Evolutionary conservation across 2,797 vertebrate species (phyloP), one percentile per base, ranked within the genome.

Genomic region (Rhinogobio ventralis): DNA sequence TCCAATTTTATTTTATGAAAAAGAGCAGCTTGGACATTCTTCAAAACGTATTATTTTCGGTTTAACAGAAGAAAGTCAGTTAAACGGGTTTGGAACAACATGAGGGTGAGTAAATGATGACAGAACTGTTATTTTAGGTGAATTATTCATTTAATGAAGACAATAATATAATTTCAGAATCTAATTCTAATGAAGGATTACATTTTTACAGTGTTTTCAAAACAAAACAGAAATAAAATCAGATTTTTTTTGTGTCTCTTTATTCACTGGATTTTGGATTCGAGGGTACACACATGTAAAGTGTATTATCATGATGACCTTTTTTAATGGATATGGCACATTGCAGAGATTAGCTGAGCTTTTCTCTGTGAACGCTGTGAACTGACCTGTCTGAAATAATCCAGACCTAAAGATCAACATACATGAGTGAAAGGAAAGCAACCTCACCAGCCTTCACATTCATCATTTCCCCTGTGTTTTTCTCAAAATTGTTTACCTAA

Each of bases 311-410:
- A 71, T 69, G 75, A 88, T 80, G 72, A 45, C 77, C 57, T 82
- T 86, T 89, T 83, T 81, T 77, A 87, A 88, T 88, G 66, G 71
- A 74, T 76, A 45, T 60, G 67, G 57, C 82, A 80, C 80, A 76
- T 85, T 82, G 71, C 74, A 42, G 78, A 85, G 86, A 86, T 89
- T 86, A 86, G 78, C 86, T 77, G 62, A 64, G 82, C 73, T 86
- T 86, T 83, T 86, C 75, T 39, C 46, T 13, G 81, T 23, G 53
- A 55, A 8, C 2, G 57, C 57, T 62, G 57, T 72, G 66, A 71
- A 79, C 60, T 76, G 85, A 82, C 87, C 77, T 15, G 69, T 85
- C 77, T 4, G 14, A 39, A 84, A 88, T 89, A 89, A 88, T 81
- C 74, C 86, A 9, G 53, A 83, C 75, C 75, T 85, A 79, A 39